These are phyloP conservation scores for Pocillopora meandrina DNA, from an alignment of 92 coral and sea anemone species.

Conservation along the genomic window DNA sequence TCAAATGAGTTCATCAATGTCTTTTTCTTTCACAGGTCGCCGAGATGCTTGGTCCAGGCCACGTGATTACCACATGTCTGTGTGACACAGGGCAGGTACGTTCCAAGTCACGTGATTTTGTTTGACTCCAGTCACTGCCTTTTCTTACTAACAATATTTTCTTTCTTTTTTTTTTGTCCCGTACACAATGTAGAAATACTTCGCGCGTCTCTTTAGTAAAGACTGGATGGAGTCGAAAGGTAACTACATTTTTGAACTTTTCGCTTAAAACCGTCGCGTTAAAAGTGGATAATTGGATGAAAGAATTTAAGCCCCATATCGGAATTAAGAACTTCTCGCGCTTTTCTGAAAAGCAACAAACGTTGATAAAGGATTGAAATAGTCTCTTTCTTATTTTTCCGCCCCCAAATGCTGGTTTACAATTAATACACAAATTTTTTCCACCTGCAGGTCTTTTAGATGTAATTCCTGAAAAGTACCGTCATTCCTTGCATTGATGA, in stretches of 20 bases:
- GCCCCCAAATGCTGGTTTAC: too few relatives aligned
- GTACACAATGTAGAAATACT: conserved; percentile 69
- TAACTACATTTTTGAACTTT: background rate
- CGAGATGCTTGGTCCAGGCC: conserved; percentile 92
- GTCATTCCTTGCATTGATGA: conserved; percentile 78
- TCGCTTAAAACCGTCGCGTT: background rate
- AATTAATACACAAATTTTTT: background rate
- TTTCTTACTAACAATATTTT: background rate
- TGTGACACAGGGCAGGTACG: conserved; percentile 96
- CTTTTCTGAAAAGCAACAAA: too few relatives aligned
- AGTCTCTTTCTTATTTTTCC: background rate
- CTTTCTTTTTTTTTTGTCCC: background rate
- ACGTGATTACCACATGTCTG: conserved; percentile 87
- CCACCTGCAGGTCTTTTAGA: conserved; percentile 72
- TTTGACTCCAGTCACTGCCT: background rate
- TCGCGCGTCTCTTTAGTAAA: conserved; percentile 81
- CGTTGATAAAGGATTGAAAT: too few relatives aligned
- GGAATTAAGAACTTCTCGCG: too few relatives aligned
- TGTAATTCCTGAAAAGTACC: conserved; percentile 83
- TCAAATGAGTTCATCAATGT: background rate
- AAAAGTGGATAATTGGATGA: background rate
- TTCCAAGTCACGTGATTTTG: conserved; percentile 14
- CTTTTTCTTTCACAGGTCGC: conserved; percentile 70
- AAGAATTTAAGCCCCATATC: background rate
- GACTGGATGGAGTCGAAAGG: conserved; percentile 93